Conservation (phyloP, 1,140 invertebrate species). For the Muscidifurax raptorellus region DNA sequence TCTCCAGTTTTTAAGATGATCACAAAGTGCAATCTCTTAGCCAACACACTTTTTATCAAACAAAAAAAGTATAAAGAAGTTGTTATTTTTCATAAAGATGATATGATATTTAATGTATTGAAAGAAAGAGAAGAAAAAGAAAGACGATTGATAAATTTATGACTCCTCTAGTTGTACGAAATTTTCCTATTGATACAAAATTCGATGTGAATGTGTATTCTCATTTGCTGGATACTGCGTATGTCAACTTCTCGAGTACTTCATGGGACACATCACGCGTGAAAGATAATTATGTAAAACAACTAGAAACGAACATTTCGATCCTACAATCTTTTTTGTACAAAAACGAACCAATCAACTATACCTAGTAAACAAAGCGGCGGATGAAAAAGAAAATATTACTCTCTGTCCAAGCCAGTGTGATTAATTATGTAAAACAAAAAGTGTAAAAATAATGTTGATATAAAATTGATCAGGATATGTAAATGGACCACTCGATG, state of each 20-base stretch:
- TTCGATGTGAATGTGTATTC: slow-evolving; percentile 57
- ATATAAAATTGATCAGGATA: slow-evolving; percentile 44
- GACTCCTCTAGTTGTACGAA: slow-evolving; percentile 70
- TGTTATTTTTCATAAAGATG: slow-evolving; percentile 75
- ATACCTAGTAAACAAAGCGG: slow-evolving; percentile 20
- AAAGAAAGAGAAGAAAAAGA: slow-evolving; percentile 32
- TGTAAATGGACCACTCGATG: slow-evolving; percentile 52
- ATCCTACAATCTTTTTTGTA: slow-evolving; percentile 44
- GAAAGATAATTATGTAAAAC: not conserved
- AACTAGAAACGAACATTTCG: slow-evolving; percentile 21
- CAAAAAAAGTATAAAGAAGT: slow-evolving; percentile 72
- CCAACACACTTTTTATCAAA: slow-evolving; percentile 73
- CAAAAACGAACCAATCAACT: slow-evolving; percentile 30
- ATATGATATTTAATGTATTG: slow-evolving; percentile 70
- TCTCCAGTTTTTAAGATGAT: slow-evolving; percentile 73
- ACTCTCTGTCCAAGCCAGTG: slow-evolving; percentile 48
- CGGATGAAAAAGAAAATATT: slow-evolving; percentile 33
- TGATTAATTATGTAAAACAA: slow-evolving; percentile 37
- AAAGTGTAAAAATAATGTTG: slow-evolving; percentile 36
- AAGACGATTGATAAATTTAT: slow-evolving; percentile 59
- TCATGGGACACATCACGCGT: not conserved
- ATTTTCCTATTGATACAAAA: slow-evolving; percentile 69
- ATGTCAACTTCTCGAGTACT: slow-evolving; percentile 13
- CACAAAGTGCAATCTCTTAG: slow-evolving; percentile 76
- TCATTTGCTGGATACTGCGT: slow-evolving; percentile 20